These are phyloP conservation scores for Cynocephalus volans DNA, from an alignment of 2,113 vertebrate genomes.

Conservation along the genomic window DNA sequence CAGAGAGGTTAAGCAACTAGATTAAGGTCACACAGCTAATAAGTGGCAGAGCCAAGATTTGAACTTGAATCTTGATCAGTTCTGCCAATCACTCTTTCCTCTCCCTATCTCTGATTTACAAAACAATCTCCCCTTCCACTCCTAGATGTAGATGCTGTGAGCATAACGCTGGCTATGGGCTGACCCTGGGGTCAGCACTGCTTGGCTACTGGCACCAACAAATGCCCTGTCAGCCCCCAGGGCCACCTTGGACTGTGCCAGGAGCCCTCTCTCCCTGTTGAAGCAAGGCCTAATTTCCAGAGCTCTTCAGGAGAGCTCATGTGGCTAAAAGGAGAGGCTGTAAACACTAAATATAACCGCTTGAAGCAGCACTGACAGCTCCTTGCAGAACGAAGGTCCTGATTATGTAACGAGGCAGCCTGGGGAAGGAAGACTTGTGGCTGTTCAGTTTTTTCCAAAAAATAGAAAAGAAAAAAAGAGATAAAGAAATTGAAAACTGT, in stretches of 20 bases:
- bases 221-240: neutral
- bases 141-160: neutral
- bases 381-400: neutral
- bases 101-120: neutral
- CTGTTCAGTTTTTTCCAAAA: neutral
- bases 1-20: neutral
- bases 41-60: neutral
- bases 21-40: neutral
- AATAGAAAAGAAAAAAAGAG: neutral
- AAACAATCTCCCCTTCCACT: neutral
- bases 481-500: neutral
- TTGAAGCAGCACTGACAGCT: slow-evolving; percentile 8
- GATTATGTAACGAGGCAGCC: slow-evolving; percentile 65
- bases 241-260: neutral
- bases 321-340: slow-evolving; percentile 42
- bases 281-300: neutral
- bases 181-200: neutral
- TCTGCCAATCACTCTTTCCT: no score
- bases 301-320: neutral
- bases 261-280: neutral
- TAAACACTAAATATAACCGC: slow-evolving; percentile 46
- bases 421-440: neutral
- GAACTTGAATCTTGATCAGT: neutral
- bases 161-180: accelerated
- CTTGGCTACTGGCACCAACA: neutral